phyloP scores from a whole-genome alignment of 2,797 vertebrate species.

The Arctocebus calabarensis region DNA sequence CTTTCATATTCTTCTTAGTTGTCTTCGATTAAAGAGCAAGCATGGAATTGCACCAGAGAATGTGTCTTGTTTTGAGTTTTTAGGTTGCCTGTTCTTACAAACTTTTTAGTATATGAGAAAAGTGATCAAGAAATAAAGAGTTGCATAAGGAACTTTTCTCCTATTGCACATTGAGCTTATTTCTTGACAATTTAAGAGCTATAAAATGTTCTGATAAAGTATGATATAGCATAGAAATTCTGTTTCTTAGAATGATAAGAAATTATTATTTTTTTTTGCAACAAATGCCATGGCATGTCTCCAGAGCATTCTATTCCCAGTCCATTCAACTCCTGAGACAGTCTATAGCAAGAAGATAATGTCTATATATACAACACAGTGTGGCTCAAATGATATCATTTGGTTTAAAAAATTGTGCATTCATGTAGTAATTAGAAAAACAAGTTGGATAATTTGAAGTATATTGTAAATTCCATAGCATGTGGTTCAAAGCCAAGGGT shows the following conservation, averaged over 20 bases:
- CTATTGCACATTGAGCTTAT: not conserved
- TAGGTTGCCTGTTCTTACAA: not conserved
- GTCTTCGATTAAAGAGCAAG: conserved; percentile 46
- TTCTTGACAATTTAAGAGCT: conserved; percentile 38
- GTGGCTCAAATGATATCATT: conserved; percentile 18
- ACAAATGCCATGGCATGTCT: not conserved
- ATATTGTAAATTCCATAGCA: not conserved
- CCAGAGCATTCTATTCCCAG: not conserved
- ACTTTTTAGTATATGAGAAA: not conserved
- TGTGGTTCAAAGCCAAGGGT: not conserved
- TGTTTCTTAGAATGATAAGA: conserved; percentile 24
- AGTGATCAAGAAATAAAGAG: not conserved
- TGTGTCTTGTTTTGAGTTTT: conserved; percentile 32
- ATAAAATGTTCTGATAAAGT: conserved; percentile 12
- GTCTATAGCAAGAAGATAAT: not conserved
- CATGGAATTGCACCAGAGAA: not conserved
- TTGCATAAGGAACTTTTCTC: not conserved
- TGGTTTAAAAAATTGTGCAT: not conserved
- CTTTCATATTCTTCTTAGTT: conserved; percentile 44
- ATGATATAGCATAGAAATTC: not conserved
- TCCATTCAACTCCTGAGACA: not conserved
- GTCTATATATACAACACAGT: not conserved
- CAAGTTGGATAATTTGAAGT: not conserved
- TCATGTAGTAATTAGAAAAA: conserved; percentile 18
- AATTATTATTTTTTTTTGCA: not conserved